These are phyloP conservation scores for Paramormyrops hopkinsi DNA, from an alignment of 2,797 vertebrate species.

Conservation along the genomic window DNA sequence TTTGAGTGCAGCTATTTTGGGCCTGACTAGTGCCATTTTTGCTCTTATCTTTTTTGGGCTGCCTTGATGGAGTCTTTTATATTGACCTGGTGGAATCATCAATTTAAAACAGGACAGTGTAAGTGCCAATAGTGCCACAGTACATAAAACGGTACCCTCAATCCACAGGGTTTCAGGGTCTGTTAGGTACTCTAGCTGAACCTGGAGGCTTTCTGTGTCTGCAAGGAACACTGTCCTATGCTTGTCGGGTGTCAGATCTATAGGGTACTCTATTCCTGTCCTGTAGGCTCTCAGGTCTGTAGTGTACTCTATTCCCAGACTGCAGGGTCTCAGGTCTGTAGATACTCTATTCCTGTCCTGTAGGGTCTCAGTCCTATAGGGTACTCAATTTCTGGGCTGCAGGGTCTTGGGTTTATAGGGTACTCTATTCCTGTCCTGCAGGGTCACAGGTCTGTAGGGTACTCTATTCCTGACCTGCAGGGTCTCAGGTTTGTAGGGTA, in stretches of 20 bases:
- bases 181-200: background rate
- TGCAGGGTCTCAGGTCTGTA: background rate
- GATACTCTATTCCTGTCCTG: background rate
- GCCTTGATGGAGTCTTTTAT: background rate
- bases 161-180: background rate
- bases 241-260: background rate
- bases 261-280: background rate
- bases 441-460: background rate
- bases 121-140: background rate
- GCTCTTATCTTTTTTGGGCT: background rate
- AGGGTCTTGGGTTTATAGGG: too few species aligned
- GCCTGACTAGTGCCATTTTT: slow-evolving; percentile 11
- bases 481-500: background rate
- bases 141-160: background rate
- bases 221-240: background rate
- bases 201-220: background rate
- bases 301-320: background rate
- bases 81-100: background rate
- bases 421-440: background rate
- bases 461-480: background rate
- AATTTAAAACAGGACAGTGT: background rate
- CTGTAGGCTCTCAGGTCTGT: background rate
- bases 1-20: background rate
- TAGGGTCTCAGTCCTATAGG: background rate
- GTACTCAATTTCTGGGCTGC: background rate